Conservation (phyloP, 2,888 invertebrate species). For the Mechanitis messenoides region DNA sequence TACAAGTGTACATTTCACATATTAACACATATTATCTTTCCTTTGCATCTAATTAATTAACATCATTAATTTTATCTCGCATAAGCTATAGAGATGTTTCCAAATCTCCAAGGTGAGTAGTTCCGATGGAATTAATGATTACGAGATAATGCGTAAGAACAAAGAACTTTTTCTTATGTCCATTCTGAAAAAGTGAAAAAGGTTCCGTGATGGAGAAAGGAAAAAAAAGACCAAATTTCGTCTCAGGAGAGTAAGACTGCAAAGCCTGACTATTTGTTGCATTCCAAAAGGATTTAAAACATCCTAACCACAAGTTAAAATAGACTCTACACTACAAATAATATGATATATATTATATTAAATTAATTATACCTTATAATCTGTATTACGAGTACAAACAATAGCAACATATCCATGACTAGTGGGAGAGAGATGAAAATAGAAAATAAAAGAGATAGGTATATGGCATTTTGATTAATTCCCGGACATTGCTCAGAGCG, state of each 20-base stretch:
- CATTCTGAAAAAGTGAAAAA: constrained; percentile 72
- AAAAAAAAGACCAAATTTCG: constrained; percentile 73
- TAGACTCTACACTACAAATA: constrained; percentile 11
- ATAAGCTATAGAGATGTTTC: constrained; percentile 19
- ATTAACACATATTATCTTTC: too few species aligned
- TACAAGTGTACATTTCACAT: too few species aligned
- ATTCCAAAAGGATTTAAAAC: constrained; percentile 40
- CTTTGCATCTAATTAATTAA: too few species aligned
- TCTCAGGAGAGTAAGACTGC: constrained; percentile 74
- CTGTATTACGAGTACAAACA: constrained; percentile 45
- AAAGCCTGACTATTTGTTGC: constrained; percentile 54
- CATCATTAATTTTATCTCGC: too few species aligned
- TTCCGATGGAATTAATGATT: constrained; percentile 59
- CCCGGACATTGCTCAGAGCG: constrained; percentile 74
- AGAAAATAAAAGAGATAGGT: constrained; percentile 62
- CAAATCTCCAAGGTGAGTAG: constrained; percentile 23
- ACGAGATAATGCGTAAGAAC: constrained; percentile 73
- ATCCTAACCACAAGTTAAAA: constrained; percentile 21
- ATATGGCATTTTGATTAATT: constrained; percentile 77
- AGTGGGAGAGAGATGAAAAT: constrained; percentile 54
- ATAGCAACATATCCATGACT: constrained; percentile 69
- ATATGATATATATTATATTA: constrained; percentile 27
- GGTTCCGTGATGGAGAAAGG: constrained; percentile 66
- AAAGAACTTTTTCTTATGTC: constrained; percentile 54
- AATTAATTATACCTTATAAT: constrained; percentile 15